phyloP scores from a whole-genome alignment of 1,140 invertebrate species.

The Tribolium castaneum region DNA sequence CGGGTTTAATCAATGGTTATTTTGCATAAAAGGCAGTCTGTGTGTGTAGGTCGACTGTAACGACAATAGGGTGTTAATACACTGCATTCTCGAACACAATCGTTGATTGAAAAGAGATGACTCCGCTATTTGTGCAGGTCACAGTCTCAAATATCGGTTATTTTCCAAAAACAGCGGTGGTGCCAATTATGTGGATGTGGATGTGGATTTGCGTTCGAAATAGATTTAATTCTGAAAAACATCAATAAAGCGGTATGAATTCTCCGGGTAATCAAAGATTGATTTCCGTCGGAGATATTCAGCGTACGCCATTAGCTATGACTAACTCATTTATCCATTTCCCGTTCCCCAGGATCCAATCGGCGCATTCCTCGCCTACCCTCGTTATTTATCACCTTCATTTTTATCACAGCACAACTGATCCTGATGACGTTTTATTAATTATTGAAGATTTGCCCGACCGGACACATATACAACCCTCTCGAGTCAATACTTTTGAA shows the following conservation, averaged over 20 bases:
- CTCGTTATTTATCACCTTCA: slow-evolving; percentile 52
- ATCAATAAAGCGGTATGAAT: slow-evolving; percentile 34
- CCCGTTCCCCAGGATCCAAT: slow-evolving; percentile 31
- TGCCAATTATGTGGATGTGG: slow-evolving; percentile 3
- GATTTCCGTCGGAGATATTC: slow-evolving; percentile 33
- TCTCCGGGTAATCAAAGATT: slow-evolving; percentile 32
- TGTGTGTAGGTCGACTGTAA: slow-evolving; percentile 19
- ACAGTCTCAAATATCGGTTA: neutral
- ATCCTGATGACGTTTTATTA: slow-evolving; percentile 51
- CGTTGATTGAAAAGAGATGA: slow-evolving; percentile 41
- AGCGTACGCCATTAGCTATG: slow-evolving; percentile 36
- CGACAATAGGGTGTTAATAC: slow-evolving; percentile 30
- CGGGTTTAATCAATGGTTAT: slow-evolving; percentile 22
- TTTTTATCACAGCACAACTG: slow-evolving; percentile 48
- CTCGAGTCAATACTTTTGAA: slow-evolving; percentile 7
- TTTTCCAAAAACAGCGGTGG: too few species aligned
- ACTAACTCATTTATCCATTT: slow-evolving; percentile 51
- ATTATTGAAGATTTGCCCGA: slow-evolving; percentile 47
- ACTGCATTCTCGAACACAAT: slow-evolving; percentile 41
- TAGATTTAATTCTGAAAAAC: slow-evolving; percentile 25
- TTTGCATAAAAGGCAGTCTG: slow-evolving; percentile 11
- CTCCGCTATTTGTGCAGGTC: slow-evolving; percentile 49
- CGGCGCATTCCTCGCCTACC: slow-evolving; percentile 40
- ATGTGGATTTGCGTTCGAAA: neutral
- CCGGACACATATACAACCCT: slow-evolving; percentile 37